Evolutionary conservation across 2,888 invertebrate species (phyloP), one percentile per base, ranked within the genome.

Genomic region (Bedellia somnulentella): DNA sequence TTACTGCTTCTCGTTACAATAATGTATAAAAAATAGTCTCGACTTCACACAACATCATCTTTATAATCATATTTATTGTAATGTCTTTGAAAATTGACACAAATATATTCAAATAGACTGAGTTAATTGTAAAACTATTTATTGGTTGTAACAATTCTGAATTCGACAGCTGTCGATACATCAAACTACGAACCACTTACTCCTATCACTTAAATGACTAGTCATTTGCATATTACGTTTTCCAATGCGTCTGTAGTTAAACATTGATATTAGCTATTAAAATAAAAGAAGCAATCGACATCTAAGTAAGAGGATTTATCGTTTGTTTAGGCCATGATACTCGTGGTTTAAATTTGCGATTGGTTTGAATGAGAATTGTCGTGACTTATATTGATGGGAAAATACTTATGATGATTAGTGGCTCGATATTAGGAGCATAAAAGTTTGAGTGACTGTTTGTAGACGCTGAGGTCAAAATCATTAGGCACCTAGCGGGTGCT

Each of bases 351-450:
- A n/a, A n/a, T 60, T 64, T 46, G 52, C 46, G 46, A 57, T 55
- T 64, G 57, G 62, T 61, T 59, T 49, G 61, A 57, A 63, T 66
- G 60, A 57, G 51, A 68, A 63, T 64, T 68, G 67, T 73, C 70
- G 71, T 73, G 73, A 71, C 71, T 61, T 53, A 53, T 46, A 55
- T 57, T 57, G 58, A 59, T 68, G 66, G 68, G 64, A 64, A 63
- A 57, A 45, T 51, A 50, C 45, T 30, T 46, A 38, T 54, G 56
- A 60, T 67, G 64, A 71, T 71, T 67, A 61, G 68, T 68, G 56
- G 52, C 43, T 52, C 45, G 56, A 55, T 62, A 64, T 70, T 67
- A 67, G 49, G 63, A 66, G 61, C 63, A 56, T 52, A 58, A n/a
- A n/a, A n/a, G n/a, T n/a, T n/a, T n/a, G n/a, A n/a, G n/a, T n/a